These are phyloP conservation scores for Dasysyrphus tricinctus DNA, from an alignment of 2,888 invertebrate species.

Conservation along the genomic window DNA sequence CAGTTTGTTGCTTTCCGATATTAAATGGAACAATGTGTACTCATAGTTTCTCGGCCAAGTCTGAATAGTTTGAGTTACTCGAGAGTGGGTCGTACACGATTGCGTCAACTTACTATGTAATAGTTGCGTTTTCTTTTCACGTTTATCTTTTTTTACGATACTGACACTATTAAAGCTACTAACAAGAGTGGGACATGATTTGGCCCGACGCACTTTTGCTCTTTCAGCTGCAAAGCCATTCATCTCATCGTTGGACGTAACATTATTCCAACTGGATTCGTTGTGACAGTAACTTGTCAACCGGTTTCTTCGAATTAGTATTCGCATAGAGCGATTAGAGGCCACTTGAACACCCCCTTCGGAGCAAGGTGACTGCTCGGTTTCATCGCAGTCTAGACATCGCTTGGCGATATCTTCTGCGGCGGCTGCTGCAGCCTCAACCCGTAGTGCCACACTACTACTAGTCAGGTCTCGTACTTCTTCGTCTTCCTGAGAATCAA, in stretches of 20 bases:
- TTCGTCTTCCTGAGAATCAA: conserved; percentile 83
- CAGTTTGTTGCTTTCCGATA: conserved; percentile 84
- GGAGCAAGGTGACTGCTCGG: conserved; percentile 85
- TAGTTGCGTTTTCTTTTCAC: conserved; percentile 77
- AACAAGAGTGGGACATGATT: conserved; percentile 87
- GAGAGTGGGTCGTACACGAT: conserved; percentile 69
- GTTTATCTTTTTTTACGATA: conserved; percentile 67
- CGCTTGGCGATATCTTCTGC: conserved; percentile 59
- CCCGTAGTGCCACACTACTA: conserved; percentile 64
- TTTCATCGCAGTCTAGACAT: conserved; percentile 82
- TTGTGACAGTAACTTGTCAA: conserved; percentile 87
- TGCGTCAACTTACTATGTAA: conserved; percentile 79
- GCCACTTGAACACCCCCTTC: conserved; percentile 87
- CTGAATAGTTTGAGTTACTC: conserved; percentile 88
- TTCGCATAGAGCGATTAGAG: conserved; percentile 85
- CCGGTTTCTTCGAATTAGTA: conserved; percentile 85
- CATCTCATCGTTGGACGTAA: conserved; percentile 81
- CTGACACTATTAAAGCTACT: conserved; percentile 58
- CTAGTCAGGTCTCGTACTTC: conserved; percentile 85
- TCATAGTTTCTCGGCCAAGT: conserved; percentile 90
- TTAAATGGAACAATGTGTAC: conserved; percentile 89
- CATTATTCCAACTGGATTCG: conserved; percentile 81
- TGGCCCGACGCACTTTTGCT: conserved; percentile 85
- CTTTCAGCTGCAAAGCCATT: conserved; percentile 82
- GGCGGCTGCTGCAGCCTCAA: conserved; percentile 23